phyloP scores from a whole-genome alignment of 2,797 vertebrate genomes.

The Oreochromis grahami region DNA sequence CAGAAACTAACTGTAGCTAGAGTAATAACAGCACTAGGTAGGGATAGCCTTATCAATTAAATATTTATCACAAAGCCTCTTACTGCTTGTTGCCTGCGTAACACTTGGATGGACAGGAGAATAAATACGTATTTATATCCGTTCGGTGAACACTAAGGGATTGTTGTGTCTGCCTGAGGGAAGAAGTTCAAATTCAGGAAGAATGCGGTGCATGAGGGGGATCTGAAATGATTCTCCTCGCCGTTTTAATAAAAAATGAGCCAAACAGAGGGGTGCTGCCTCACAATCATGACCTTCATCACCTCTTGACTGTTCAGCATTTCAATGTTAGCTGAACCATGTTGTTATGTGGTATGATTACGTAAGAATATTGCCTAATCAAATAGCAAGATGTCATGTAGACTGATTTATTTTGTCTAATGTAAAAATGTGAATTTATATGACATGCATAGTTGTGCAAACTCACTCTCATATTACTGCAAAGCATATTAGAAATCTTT shows the following conservation, averaged over 20 bases:
- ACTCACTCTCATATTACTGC: not conserved
- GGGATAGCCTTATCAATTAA: slow-evolving; percentile 8
- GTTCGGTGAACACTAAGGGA: slow-evolving; percentile 13
- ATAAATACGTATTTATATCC: slow-evolving; percentile 32
- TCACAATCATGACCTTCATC: not conserved
- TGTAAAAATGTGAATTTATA: not conserved
- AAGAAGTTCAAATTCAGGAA: slow-evolving; percentile 20
- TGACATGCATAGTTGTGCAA: not conserved
- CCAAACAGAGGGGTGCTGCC: not conserved
- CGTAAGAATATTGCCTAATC: not conserved
- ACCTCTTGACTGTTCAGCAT: not conserved
- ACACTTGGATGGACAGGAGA: slow-evolving; percentile 7
- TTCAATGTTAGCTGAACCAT: not conserved
- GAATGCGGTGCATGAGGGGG: not conserved
- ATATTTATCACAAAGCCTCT: slow-evolving; percentile 1
- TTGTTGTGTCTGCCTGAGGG: slow-evolving; percentile 27
- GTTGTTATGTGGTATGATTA: not conserved
- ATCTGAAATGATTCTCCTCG: not conserved
- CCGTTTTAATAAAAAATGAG: slow-evolving; percentile 19
- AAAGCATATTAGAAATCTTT: not conserved
- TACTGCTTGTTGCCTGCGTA: slow-evolving; percentile 6
- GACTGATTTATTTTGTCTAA: not conserved
- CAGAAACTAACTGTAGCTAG: not conserved
- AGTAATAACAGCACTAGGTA: not conserved
- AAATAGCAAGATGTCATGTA: not conserved